These are phyloP conservation scores for Dipodomys spectabilis DNA, from an alignment of 2,113 vertebrate species.

Conservation along the genomic window DNA sequence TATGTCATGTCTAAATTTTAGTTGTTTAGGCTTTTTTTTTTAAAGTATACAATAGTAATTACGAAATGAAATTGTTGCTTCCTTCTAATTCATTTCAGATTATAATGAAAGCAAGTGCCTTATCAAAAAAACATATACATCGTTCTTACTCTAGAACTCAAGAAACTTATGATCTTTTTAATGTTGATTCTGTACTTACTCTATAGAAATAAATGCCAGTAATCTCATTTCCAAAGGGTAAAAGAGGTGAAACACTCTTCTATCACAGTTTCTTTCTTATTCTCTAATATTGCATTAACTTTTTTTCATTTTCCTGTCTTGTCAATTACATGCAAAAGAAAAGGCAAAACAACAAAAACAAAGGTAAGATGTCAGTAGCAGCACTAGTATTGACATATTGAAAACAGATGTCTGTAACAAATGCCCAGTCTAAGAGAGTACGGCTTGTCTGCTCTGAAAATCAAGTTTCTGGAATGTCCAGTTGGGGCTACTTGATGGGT, in stretches of 20 bases:
- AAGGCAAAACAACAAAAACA: background rate
- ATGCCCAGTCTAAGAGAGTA: background rate
- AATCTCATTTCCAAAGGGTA: background rate
- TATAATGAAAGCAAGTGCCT: constrained; percentile 32
- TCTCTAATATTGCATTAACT: background rate
- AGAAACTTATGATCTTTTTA: background rate
- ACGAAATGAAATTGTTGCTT: background rate
- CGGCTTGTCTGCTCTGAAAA: background rate
- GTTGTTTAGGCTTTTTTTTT: no score
- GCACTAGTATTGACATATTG: background rate
- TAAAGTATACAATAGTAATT: no score
- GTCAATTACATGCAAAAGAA: background rate
- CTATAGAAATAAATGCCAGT: background rate
- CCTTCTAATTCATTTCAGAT: background rate
- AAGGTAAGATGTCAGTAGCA: background rate
- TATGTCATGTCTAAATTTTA: background rate
- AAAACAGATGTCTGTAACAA: background rate
- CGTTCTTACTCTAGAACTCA: background rate
- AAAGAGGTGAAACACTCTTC: background rate
- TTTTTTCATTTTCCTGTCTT: background rate
- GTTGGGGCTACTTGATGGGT: rapidly evolving
- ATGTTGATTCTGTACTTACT: background rate
- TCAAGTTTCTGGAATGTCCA: no score
- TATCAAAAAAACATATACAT: background rate
- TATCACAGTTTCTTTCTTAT: background rate